Conservation (phyloP, 2,888 invertebrate genomes). For the Electrophaes corylata region DNA sequence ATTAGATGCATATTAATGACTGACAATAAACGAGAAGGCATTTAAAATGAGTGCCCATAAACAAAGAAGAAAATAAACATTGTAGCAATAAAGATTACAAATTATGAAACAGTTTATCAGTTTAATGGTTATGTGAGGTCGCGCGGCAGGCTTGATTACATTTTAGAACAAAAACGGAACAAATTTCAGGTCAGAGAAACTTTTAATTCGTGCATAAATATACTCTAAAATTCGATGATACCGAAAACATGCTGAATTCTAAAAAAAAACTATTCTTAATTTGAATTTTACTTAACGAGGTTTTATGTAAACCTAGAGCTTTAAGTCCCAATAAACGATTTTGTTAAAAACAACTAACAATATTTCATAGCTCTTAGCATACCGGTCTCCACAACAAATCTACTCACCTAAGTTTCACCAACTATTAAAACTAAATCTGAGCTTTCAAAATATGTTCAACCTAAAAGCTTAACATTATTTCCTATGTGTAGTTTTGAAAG, state of each 20-base stretch:
- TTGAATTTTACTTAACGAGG: no score
- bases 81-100: conserved; percentile 54
- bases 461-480: conserved; percentile 34
- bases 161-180: conserved; percentile 48
- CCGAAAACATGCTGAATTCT: not conserved
- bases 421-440: conserved; percentile 5
- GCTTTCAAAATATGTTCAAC: conserved; percentile 19
- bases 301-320: no score
- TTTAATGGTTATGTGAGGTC: conserved; percentile 60
- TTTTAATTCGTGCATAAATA: no score
- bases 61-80: conserved; percentile 53
- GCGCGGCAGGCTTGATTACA: conserved; percentile 67
- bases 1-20: conserved; percentile 25
- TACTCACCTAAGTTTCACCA: not conserved
- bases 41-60: conserved; percentile 46
- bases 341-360: no score
- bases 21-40: conserved; percentile 25
- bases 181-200: no score
- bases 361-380: not conserved
- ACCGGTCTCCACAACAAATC: not conserved
- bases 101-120: conserved; percentile 66
- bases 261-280: no score
- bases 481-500: conserved; percentile 60
- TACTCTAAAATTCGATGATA: not conserved
- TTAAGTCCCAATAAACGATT: no score